These are phyloP conservation scores for Petrolisthes manimaculis DNA, from an alignment of 2,888 invertebrate species.

Conservation along the genomic window DNA sequence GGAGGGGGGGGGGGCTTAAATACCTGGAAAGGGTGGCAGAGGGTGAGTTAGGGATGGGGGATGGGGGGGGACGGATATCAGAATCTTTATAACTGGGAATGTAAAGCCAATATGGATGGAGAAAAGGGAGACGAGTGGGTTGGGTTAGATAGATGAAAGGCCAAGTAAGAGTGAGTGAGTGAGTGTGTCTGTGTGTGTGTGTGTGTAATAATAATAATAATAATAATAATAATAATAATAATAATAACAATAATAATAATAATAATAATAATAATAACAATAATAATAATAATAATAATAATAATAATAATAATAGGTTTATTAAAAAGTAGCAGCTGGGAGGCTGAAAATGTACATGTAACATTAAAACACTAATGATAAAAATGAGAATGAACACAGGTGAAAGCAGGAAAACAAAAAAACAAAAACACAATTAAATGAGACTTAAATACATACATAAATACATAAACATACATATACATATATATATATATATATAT, in stretches of 20 bases:
- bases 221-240: neutral
- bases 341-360: no score
- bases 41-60: neutral
- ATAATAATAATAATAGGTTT: neutral
- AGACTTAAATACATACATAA: neutral
- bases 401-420: no score
- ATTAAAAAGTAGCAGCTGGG: neutral
- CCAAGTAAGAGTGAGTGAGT: neutral
- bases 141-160: neutral
- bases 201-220: neutral
- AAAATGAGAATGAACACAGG: no score
- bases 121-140: neutral
- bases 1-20: neutral
- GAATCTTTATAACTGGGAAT: neutral
- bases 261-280: no score
- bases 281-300: no score
- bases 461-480: no score
- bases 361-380: neutral
- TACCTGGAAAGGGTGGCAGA: neutral
- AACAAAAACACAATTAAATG: neutral
- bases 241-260: no score
- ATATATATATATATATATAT: no score
- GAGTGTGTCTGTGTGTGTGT: constrained; percentile 16
- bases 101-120: no score
- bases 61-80: neutral